phyloP scores from a whole-genome alignment of 2,113 vertebrate genomes.

The Clarias batrachus region DNA sequence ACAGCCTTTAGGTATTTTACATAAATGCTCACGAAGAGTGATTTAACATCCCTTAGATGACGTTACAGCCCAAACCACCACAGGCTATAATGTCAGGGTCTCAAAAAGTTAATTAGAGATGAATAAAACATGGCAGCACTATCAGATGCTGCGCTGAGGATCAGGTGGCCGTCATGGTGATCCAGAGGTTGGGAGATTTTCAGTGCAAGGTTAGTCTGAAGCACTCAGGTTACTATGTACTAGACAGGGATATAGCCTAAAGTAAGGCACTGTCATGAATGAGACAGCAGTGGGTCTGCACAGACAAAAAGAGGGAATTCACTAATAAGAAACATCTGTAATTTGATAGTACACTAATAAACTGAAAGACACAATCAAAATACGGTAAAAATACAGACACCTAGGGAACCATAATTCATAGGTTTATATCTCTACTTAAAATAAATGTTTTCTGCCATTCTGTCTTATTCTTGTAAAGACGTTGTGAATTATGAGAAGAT shows the following conservation, averaged over 20 bases:
- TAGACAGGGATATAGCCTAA: conserved; percentile 42
- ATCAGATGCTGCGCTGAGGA: conserved; percentile 69
- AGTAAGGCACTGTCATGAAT: conserved; percentile 54
- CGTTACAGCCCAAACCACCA: conserved; percentile 62
- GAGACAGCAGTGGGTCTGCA: conserved; percentile 39
- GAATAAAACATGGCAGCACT: conserved; percentile 76
- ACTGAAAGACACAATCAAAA: not conserved
- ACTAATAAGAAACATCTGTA: conserved; percentile 55
- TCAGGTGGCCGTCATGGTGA: conserved; percentile 67
- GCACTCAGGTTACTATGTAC: conserved; percentile 51
- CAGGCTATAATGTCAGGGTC: conserved; percentile 68
- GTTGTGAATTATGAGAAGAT: no score
- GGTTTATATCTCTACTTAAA: no score
- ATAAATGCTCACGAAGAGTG: not conserved
- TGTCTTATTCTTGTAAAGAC: no score
- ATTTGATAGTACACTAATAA: conserved; percentile 26
- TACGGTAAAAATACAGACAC: not conserved
- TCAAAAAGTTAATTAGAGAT: conserved; percentile 77
- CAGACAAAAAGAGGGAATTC: not conserved
- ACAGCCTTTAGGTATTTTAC: not conserved
- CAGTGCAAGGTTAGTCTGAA: conserved; percentile 63
- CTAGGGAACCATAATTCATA: no score
- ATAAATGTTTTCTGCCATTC: no score
- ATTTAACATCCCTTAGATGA: conserved; percentile 49
- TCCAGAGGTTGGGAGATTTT: conserved; percentile 54